Evolutionary conservation across 2,113 vertebrate species (phyloP).

Genomic region (Amblyopsis rosae): DNA sequence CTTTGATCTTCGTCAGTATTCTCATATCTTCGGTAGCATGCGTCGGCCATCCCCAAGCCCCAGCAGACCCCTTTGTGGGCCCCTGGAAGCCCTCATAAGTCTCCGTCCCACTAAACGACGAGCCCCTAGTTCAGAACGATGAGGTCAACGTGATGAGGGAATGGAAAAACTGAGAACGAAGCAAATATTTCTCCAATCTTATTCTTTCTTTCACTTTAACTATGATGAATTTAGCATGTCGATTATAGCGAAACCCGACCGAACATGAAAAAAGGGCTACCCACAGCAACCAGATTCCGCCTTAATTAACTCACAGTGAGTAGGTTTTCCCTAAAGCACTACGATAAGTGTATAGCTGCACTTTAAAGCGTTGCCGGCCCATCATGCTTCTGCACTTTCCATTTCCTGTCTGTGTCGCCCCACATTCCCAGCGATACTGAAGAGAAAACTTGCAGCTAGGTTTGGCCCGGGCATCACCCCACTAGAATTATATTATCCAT

Average conservation of each 20-base stretch:
- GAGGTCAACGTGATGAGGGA: constrained; percentile 66
- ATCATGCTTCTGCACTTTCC: constrained; percentile 39
- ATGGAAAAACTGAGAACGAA: constrained; percentile 68
- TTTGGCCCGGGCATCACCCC: constrained; percentile 24
- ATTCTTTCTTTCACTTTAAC: constrained; percentile 51
- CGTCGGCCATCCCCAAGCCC: constrained; percentile 6
- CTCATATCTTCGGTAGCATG: not conserved
- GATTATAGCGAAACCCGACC: constrained; percentile 62
- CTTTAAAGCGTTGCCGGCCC: constrained; percentile 27
- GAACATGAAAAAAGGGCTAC: constrained; percentile 54
- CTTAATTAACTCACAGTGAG: constrained; percentile 47
- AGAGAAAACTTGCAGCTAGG: constrained; percentile 20
- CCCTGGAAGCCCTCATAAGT: constrained; percentile 36
- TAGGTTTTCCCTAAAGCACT: constrained; percentile 47
- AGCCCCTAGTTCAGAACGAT: constrained; percentile 52
- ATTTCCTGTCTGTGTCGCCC: constrained; percentile 37
- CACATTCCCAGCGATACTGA: constrained; percentile 34
- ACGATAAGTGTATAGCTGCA: constrained; percentile 40
- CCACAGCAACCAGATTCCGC: constrained; percentile 49
- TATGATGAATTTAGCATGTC: constrained; percentile 71
- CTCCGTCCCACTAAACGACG: constrained; percentile 22
- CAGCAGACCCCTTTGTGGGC: constrained; percentile 42
- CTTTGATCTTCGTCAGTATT: too few relatives aligned
- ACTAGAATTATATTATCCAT: constrained; percentile 28
- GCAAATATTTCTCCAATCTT: constrained; percentile 30